Evolutionary conservation across 2,888 invertebrate genomes (phyloP).

Genomic region (Metellina segmentata): DNA sequence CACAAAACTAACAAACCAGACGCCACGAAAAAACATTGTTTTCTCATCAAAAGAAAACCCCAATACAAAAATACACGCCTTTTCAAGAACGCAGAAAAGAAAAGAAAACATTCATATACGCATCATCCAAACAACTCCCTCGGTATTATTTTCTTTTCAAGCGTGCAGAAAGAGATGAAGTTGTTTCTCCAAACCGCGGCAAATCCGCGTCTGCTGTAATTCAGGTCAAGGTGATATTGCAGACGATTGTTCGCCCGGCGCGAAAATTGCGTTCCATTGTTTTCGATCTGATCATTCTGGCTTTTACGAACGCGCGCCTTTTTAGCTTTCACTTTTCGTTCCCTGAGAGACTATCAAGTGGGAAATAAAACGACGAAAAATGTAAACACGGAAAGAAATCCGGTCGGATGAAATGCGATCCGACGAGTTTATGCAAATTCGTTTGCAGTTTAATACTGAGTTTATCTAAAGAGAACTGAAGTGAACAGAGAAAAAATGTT

Average conservation of each 20-base stretch:
- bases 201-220: conserved; percentile 20
- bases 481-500: neutral
- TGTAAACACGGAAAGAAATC: conserved; percentile 16
- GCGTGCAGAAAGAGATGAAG: conserved; percentile 24
- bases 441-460: conserved; percentile 19
- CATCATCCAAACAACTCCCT: conserved; percentile 38
- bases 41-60: neutral
- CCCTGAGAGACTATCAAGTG: conserved; percentile 3
- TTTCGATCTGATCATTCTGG: conserved; percentile 39
- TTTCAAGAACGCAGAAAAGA: neutral
- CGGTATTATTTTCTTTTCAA: neutral
- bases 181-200: conserved; percentile 56
- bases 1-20: neutral
- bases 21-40: neutral
- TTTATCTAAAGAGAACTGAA: neutral
- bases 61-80: neutral
- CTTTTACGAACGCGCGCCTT: conserved; percentile 22
- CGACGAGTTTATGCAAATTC: conserved; percentile 39
- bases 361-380: neutral
- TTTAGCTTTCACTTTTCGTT: conserved; percentile 63
- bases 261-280: conserved; percentile 58
- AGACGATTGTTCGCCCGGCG: conserved; percentile 54
- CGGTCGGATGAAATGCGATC: conserved; percentile 37
- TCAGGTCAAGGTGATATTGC: conserved; percentile 67
- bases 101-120: neutral